A percentile compares a stretch with the other conserved stretches of the same genome.
These are phyloP conservation scores for Ypsolopha sequella DNA, from an alignment of 2,888 invertebrate species.

Conservation along the genomic window DNA sequence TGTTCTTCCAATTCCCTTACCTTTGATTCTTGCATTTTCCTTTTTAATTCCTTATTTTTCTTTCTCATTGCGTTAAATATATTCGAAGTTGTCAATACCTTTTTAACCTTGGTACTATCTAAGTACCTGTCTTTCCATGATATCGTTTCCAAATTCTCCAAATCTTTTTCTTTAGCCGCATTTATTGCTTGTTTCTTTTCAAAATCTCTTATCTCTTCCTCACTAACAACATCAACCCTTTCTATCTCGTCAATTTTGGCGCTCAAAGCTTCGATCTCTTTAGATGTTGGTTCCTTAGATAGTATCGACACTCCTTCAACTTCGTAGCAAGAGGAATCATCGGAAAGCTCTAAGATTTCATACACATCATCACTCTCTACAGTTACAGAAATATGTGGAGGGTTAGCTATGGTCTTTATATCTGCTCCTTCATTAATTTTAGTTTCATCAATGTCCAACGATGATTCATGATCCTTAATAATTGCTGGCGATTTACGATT, in stretches of 20 bases:
- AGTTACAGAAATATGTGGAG: neutral
- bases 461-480: no score
- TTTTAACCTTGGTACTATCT: constrained; percentile 71
- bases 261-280: constrained; percentile 55
- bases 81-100: constrained; percentile 64
- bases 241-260: constrained; percentile 61
- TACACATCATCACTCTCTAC: constrained; percentile 24
- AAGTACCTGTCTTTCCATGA: constrained; percentile 74
- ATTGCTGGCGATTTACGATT: no score
- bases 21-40: constrained; percentile 37
- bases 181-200: neutral
- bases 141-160: constrained; percentile 20
- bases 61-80: constrained; percentile 72
- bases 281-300: constrained; percentile 54
- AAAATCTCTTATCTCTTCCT: constrained; percentile 22
- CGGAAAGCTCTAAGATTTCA: constrained; percentile 50
- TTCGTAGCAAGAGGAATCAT: constrained; percentile 48
- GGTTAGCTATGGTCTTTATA: neutral
- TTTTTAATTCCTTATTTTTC: constrained; percentile 63
- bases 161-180: constrained; percentile 11
- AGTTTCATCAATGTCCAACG: neutral
- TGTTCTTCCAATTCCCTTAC: constrained; percentile 22
- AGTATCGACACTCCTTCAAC: constrained; percentile 38
- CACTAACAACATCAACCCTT: constrained; percentile 33
- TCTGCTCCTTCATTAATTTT: neutral